Evolutionary conservation across 2,113 vertebrate genomes (phyloP).

Genomic region (Heptranchias perlo): DNA sequence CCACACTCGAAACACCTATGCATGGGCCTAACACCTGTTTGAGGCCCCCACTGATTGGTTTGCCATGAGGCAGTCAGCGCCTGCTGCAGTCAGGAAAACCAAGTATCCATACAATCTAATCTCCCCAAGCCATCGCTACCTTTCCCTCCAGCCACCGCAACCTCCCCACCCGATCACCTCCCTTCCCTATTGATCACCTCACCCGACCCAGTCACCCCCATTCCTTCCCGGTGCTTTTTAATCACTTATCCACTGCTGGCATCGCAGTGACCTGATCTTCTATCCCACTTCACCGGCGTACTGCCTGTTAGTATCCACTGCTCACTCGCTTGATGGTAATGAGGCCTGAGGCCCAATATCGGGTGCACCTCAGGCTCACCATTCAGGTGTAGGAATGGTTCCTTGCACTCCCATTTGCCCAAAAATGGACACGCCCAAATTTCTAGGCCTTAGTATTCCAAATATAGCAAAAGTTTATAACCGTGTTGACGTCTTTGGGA

Average conservation of each 20-base stretch:
- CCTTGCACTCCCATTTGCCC: no score
- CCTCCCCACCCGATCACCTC: neutral
- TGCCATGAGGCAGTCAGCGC: neutral
- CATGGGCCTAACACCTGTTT: neutral
- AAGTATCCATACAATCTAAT: neutral
- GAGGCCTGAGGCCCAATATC: neutral
- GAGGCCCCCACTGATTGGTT: neutral
- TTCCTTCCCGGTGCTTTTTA: neutral
- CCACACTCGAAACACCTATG: neutral
- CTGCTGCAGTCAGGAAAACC: neutral
- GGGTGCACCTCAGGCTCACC: neutral
- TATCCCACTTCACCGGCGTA: no score
- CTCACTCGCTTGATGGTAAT: neutral
- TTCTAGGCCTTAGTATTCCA: no score
- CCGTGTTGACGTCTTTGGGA: no score
- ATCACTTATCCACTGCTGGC: neutral
- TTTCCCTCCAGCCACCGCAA: neutral
- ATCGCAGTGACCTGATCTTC: neutral
- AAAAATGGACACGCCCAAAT: no score
- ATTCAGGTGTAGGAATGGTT: neutral
- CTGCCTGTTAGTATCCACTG: no score
- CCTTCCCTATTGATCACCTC: neutral
- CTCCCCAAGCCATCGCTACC: neutral
- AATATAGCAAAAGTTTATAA: no score
- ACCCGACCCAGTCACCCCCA: neutral